Percentiles rank a stretch among this genome's conserved stretches.
These are phyloP conservation scores for Polypterus bichir DNA, from an alignment of 2,113 vertebrate species.

Conservation along the genomic window DNA sequence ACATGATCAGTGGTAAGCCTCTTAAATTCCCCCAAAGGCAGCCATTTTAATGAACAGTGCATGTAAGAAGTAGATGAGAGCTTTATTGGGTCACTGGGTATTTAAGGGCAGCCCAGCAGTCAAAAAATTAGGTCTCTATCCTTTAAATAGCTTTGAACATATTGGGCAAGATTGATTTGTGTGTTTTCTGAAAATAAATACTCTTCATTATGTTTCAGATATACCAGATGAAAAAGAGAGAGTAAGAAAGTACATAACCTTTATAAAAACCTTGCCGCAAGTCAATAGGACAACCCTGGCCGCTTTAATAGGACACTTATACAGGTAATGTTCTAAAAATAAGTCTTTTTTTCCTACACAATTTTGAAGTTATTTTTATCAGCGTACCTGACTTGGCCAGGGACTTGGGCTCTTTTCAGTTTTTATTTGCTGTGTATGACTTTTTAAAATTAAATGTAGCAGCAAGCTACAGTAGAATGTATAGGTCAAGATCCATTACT, in stretches of 20 bases:
- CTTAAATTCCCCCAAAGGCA: neutral
- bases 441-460: too few relatives aligned
- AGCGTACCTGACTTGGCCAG: neutral
- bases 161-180: neutral
- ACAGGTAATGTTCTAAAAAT: constrained; percentile 54
- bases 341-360: neutral
- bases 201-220: constrained; percentile 43
- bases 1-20: neutral
- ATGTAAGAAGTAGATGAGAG: neutral
- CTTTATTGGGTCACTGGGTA: neutral
- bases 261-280: constrained; percentile 71
- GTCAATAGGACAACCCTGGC: constrained; percentile 74
- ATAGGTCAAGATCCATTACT: too few relatives aligned
- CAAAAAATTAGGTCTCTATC: neutral
- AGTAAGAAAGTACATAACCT: constrained; percentile 70
- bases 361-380: neutral
- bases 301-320: constrained; percentile 83
- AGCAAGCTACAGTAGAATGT: too few relatives aligned
- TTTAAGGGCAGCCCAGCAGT: neutral
- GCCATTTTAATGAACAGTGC: neutral
- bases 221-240: constrained; percentile 61
- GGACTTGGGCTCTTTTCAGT: neutral
- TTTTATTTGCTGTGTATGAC: too few relatives aligned
- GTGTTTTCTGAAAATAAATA: neutral
- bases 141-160: neutral